Base-by-base conservation (phyloP, 2,113 vertebrate species). In the Oxyura jamaicensis region DNA sequence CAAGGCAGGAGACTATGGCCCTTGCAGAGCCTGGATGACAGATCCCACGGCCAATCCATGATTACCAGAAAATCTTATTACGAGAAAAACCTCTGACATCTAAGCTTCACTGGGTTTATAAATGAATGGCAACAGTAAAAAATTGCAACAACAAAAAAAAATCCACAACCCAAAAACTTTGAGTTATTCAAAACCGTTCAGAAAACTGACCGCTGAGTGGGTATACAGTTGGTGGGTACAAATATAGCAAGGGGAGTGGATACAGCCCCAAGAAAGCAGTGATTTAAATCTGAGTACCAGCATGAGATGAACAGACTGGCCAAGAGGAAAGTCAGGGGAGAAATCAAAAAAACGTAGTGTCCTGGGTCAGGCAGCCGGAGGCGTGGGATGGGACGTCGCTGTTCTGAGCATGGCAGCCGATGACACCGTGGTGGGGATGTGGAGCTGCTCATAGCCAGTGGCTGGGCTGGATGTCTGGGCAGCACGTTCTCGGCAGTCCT, bases 1-100 rank as follows among this genome's bases (percentile, higher is more conserved):
- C 56, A n/a, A 10, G 2, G 0, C 2, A 0, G 25, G 25, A 41
- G 11, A 63, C 23, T 13, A 1, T 1, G 20, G 59, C 59, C 42
- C 25, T 2, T 53, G 4, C 28, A 35, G 28, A 41, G 36, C 50
- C 59, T 26, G 50, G 29, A 1, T 1, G 0, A 39, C 6, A 2
- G 28, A 21, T 7, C 55, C 48, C 41, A 48, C 4, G 3, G 0
- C 6, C 68, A 15, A 8, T 3, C 26, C 48, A 23, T 4, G 19
- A 23, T 21, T 13, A 8, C 75, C 3, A 3, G 46, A 48, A 48
- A 48, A 48, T 48, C 46, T 48, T 48, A 48, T 48, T 48, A 48
- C 10, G 10, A 48, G 74, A 56, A 33, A 48, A 13, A 15, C 1
- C 1, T 18, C 50, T 39, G 20, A 33, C 42, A 52, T 31, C 44